Conservation (phyloP, 2,113 vertebrate species). For the Rhipidura dahli region DNA sequence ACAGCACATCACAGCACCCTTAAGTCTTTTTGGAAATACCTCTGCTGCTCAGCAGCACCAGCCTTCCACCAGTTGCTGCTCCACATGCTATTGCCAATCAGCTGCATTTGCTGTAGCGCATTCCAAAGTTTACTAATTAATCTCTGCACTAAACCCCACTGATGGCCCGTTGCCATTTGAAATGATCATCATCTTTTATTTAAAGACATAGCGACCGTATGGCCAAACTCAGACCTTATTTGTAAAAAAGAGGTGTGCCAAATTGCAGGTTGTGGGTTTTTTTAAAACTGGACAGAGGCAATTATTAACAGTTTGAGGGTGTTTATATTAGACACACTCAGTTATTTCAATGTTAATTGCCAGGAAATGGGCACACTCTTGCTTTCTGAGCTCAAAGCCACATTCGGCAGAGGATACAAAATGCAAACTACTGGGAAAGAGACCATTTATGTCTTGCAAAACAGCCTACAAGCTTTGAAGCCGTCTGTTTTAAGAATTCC, state of each 20-base stretch:
- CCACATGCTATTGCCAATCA: conserved; percentile 90
- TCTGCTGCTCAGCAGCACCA: conserved; percentile 45
- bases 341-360: not conserved
- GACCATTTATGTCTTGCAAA: not conserved
- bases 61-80: conserved; percentile 76
- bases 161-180: conserved; percentile 47
- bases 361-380: not conserved
- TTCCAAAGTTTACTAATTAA: conserved; percentile 78
- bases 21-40: conserved; percentile 74
- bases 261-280: not conserved
- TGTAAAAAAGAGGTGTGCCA: not conserved
- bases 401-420: not conserved
- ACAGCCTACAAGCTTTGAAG: not conserved
- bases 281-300: not conserved
- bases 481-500: not conserved
- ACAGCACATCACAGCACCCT: conserved; percentile 49
- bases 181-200: conserved; percentile 57
- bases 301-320: not conserved
- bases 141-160: conserved; percentile 64
- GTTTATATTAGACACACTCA: not conserved
- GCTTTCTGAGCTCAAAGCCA: not conserved
- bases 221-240: not conserved
- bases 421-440: not conserved
- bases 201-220: conserved; percentile 44
- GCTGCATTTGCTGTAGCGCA: conserved; percentile 69